Percentiles rank a stretch among this genome's conserved stretches.
phyloP scores from a whole-genome alignment of 2,797 vertebrate genomes.

The Sparus aurata region DNA sequence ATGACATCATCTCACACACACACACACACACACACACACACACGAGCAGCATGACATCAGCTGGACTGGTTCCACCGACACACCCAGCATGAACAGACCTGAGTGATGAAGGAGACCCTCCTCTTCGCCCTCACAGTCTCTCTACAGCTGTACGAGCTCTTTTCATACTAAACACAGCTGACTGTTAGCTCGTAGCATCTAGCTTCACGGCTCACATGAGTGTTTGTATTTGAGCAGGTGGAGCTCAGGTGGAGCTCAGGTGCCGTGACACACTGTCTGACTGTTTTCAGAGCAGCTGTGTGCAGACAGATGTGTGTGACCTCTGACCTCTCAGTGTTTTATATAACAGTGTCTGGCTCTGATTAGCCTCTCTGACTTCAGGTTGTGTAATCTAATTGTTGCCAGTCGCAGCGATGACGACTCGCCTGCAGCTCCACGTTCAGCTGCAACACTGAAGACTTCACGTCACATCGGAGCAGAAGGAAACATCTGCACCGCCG shows the following conservation, averaged over 20 bases:
- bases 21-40: no score
- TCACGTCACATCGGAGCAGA: no score
- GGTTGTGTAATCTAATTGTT: slow-evolving; percentile 25
- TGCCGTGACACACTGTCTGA: no score
- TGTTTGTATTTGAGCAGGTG: no score
- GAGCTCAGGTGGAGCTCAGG: no score
- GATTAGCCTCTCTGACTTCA: slow-evolving; percentile 2
- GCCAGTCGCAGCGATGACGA: not conserved
- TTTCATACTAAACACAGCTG: no score
- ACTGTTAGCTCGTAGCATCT: no score
- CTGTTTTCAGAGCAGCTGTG: not conserved
- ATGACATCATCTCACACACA: slow-evolving; percentile 6
- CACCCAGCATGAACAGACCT: not conserved
- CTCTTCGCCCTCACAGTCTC: no score
- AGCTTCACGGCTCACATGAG: no score
- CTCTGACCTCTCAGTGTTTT: not conserved
- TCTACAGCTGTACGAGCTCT: no score
- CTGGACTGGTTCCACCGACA: slow-evolving; percentile 5
- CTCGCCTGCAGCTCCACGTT: not conserved
- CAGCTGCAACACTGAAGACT: not conserved
- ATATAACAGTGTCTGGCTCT: slow-evolving; percentile 14
- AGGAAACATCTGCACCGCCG: no score
- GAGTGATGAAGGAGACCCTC: not conserved
- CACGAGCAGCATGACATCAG: slow-evolving; percentile 1
- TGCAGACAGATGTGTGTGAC: not conserved